These are phyloP conservation scores for Enteromius trimaculatus DNA, from an alignment of 2,797 vertebrate genomes.

Conservation along the genomic window DNA sequence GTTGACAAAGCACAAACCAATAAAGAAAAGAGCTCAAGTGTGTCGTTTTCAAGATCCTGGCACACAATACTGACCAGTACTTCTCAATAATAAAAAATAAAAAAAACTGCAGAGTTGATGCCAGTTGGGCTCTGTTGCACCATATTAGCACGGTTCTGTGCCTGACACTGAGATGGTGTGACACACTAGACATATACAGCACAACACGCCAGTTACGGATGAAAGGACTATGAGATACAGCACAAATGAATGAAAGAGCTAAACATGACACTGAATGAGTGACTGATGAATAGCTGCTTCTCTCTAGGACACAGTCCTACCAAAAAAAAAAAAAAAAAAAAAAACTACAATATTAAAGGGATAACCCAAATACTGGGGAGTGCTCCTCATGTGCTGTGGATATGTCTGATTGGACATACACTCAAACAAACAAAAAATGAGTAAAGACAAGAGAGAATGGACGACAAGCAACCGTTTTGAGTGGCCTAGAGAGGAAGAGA, in stretches of 20 bases:
- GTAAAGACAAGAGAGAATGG: constrained; percentile 19
- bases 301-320: constrained; percentile 11
- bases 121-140: constrained; percentile 31
- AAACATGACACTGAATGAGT: constrained; percentile 7
- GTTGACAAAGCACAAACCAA: constrained; percentile 11
- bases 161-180: constrained; percentile 54
- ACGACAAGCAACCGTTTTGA: constrained; percentile 7
- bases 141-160: constrained; percentile 27
- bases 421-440: background rate
- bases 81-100: background rate
- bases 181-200: constrained; percentile 53
- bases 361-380: constrained; percentile 22
- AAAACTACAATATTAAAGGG: constrained; percentile 40
- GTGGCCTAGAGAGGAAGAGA: constrained; percentile 30
- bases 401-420: constrained; percentile 18
- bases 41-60: background rate
- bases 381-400: constrained; percentile 12
- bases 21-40: constrained; percentile 6
- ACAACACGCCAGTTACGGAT: constrained; percentile 53
- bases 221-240: constrained; percentile 54
- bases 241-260: constrained; percentile 12
- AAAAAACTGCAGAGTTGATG: background rate
- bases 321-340: background rate
- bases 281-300: constrained; percentile 19
- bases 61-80: constrained; percentile 18